Evolutionary conservation across 2,888 invertebrate species (phyloP), one percentile per base, ranked within the genome.

Genomic region (Elegia similella): DNA sequence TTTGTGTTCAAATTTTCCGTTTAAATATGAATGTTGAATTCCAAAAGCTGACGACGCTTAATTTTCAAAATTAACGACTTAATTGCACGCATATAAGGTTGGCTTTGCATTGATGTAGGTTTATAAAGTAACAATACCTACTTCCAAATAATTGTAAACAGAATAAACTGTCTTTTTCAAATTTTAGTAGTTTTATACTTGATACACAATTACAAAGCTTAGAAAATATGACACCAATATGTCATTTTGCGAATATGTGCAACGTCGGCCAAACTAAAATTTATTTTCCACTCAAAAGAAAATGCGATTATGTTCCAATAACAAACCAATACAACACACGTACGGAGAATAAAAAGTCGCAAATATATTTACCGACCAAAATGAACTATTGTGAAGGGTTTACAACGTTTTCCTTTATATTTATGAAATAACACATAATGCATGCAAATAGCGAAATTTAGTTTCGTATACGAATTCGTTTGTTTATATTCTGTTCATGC

Each of bases 291-390:
- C 76, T 76, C 72, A 74, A 77, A 72, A 67, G 76, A 76, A 81
- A 84, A 84, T 77, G 75, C 73, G 79, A 83, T 84, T 83, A 84
- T 80, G 73, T 79, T 82, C 78, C 80, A 80, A 83, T 84, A 82
- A 81, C 84, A 82, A 76, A 76, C 76, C 70, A 76, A 78, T 76
- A 72, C 77, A 68, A 65, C 70, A 73, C 69, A 74, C 71, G 78
- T 68, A 68, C 62, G 57, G 61, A 56, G 77, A 78, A 78, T 78
- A 79, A 80, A 81, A 78, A 78, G 56, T 53, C 58, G 56, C 58
- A 66, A 72, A 73, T 73, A 69, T 75, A 72, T 73, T 71, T 73
- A 65, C 60, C 54, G 30, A 12, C 53, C 29, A 34, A 55, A 57
- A 61, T 58, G 60, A 63, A 62, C 63, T 63, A 63, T 65, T 62